These are phyloP conservation scores for Nasalis larvatus DNA, from an alignment of 2,113 vertebrate genomes.

Conservation along the genomic window DNA sequence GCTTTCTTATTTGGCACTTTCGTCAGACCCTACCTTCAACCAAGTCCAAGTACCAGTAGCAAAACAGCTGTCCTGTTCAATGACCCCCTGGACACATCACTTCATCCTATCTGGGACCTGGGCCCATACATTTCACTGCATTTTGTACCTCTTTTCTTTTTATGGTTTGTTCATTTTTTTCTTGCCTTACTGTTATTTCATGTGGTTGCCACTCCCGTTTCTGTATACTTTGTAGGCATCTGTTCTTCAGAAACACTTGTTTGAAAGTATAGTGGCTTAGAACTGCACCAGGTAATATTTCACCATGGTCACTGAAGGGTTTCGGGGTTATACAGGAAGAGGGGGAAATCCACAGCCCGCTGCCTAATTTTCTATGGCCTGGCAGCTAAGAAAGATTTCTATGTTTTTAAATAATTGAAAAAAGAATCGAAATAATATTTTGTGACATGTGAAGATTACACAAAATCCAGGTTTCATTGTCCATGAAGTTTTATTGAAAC, in stretches of 20 bases:
- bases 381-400: background rate
- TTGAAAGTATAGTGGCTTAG: background rate
- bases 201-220: background rate
- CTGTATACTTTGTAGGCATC: background rate
- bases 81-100: no score
- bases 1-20: background rate
- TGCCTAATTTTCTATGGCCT: background rate
- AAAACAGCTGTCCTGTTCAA: background rate
- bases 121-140: background rate
- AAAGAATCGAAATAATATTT: background rate
- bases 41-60: background rate
- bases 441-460: background rate
- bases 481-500: constrained; percentile 29
- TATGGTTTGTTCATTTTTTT: background rate
- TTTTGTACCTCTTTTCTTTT: background rate
- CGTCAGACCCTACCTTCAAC: background rate
- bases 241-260: background rate
- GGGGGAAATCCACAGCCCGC: no score
- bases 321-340: background rate
- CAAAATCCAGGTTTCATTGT: background rate
- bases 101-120: background rate
- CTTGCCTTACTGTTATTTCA: background rate
- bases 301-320: background rate
- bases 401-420: background rate
- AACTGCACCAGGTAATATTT: background rate